Conservation (phyloP, 2,113 vertebrate genomes). For the Tenebrosternarchus preto region DNA sequence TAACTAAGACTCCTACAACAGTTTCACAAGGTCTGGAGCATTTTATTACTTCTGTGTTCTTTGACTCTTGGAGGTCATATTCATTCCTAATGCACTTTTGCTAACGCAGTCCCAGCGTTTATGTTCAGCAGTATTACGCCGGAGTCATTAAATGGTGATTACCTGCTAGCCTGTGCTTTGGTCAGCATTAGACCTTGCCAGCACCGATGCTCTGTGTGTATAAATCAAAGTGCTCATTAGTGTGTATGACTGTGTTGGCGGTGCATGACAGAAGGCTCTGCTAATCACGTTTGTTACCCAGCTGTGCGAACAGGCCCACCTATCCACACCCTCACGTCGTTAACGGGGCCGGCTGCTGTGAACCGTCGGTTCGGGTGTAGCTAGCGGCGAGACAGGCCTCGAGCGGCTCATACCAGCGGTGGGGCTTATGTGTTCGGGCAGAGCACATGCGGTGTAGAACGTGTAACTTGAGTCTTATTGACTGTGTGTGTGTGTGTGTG, state of each 20-base stretch:
- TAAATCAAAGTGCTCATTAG: slow-evolving; percentile 45
- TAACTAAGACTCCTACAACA: not conserved
- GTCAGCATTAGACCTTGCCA: slow-evolving; percentile 33
- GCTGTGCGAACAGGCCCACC: slow-evolving; percentile 32
- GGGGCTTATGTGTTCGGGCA: slow-evolving; percentile 3
- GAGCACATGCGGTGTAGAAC: slow-evolving; percentile 5
- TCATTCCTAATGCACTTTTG: slow-evolving; percentile 18
- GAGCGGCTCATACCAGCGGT: not conserved
- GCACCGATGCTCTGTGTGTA: slow-evolving; percentile 2
- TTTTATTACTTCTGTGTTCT: not conserved
- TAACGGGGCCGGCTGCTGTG: slow-evolving; percentile 29
- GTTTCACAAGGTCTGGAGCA: not conserved
- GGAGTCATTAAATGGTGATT: slow-evolving; percentile 46
- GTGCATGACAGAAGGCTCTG: slow-evolving; percentile 29
- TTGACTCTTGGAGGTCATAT: not conserved
- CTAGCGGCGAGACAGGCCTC: slow-evolving; percentile 17
- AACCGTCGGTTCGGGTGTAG: slow-evolving; percentile 33
- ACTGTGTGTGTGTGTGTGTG: slow-evolving; percentile 16
- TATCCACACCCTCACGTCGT: slow-evolving; percentile 44
- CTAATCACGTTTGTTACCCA: slow-evolving; percentile 50
- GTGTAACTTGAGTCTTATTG: slow-evolving; percentile 24
- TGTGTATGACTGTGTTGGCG: slow-evolving; percentile 20
- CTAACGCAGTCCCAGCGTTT: not conserved
- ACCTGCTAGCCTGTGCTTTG: slow-evolving; percentile 25
- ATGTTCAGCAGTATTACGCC: not conserved